Base-by-base conservation (phyloP, 2,797 vertebrate genomes). In the Poecilia velifera region DNA sequence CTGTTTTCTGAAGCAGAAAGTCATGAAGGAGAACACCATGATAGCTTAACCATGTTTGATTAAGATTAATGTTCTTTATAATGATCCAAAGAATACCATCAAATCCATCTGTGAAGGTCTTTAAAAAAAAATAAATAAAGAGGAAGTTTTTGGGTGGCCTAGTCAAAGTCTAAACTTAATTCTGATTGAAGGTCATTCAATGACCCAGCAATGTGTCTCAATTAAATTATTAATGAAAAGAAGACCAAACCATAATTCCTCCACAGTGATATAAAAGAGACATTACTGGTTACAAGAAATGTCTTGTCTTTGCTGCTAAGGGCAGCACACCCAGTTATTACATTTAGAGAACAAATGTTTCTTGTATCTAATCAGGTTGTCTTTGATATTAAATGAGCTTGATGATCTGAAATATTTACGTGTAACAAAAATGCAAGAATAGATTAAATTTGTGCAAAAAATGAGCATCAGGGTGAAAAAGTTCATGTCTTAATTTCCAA, bases 401-500 rank as follows among this genome's bases (percentile, higher is more conserved):
- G 16, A 36, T 34, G 31, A 64, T 36, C 34, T 34, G 31, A 62
- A 64, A 64, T 13, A 36, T 36, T 36, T 36, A 36, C 20, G 2
- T 9, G 7, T 8, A 31, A 36, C 16, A 64, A 64, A 64, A 36
- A 36, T 34, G 16, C 16, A 68, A 41, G 12, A 41, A 22, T 2
- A 25, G 12, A 39, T 25, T 4, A 41, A 7, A 41, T 22, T 31
- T 68, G 64, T 41, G 25, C 0, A 13, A 68, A 68, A 41, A 68
- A 41, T 12, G 9, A 7, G 16, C n/a, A 73, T 36, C 16, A 43
- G 22, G 22, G 20, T 88, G 85, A 78, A 85, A 76, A 62, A 84
- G 86, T 91, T 36, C 8, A 64, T 4, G 62, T 20, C 16, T 36
- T 36, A 25, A 36, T 86, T 82, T 80, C 36, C 72, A 25, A 49